Evolutionary conservation across 2,113 vertebrate genomes (phyloP), one percentile per base, ranked within the genome.

Genomic region (Castor canadensis): DNA sequence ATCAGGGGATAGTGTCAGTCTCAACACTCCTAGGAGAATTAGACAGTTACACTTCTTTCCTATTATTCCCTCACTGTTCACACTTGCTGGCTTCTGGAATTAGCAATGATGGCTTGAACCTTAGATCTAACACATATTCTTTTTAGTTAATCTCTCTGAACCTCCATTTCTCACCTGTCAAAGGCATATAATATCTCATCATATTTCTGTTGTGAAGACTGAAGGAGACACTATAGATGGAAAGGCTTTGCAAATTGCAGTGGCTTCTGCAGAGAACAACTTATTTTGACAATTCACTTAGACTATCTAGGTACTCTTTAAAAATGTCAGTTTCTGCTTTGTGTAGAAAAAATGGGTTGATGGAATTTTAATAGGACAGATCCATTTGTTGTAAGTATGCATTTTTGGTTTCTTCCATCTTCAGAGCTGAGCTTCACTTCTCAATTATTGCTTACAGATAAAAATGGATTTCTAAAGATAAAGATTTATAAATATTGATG

Each of bases 371-470:
- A 88, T 20, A 35, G 19, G 38, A 64, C 32, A 38, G 56, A 28
- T 26, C 79, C 54, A 93, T 75, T 82, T 96, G 38, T 49, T 22
- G 79, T 85, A 62, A 62, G 38, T 69, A 10, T 86, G 22, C 87
- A 56, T 47, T 83, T 89, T 62, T 62, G 38, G 62, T 67, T 82
- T 82, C 56, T 97, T 93, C 47, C 66, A 43, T 40, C 58, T 60
- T 95, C 62, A 86, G 38, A 54, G 3, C 16, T 60, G 40, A 95
- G 97, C 80, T 94, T 96, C 82, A 32, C 71, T 91, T 93, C 92
- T 95, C 67, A 91, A 91, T 90, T 98, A 97, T 93, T 97, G 95
- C 95, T 88, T 91, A 93, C 95, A 96, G 89, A 95, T 95, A 96
- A 97, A 45, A 79, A 94, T 87, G 64, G 60, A 87, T 80, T 96